Percentiles rank a stretch among this genome's conserved stretches.
Conservation (phyloP, 64 coral and sea anemone genomes). For the Dendronephthya gigantea region DNA sequence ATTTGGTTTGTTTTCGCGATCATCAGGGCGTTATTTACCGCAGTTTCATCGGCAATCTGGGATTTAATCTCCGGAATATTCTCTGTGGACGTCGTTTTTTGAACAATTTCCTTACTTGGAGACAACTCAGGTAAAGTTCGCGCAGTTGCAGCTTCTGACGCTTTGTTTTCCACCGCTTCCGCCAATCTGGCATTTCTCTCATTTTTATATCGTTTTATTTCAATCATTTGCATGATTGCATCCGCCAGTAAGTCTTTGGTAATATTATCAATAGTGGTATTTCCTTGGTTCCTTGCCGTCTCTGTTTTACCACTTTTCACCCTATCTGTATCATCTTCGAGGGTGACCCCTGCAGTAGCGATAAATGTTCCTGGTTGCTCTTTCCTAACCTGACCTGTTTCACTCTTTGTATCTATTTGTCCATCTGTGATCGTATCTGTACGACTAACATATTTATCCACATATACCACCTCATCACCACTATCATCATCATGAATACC, state of each 20-base stretch:
- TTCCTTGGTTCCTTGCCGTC: neutral
- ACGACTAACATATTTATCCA: too few relatives aligned
- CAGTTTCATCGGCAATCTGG: neutral
- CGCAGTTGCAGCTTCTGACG: neutral
- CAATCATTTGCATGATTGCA: neutral
- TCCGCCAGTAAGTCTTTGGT: neutral
- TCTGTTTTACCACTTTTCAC: neutral
- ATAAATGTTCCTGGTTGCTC: neutral
- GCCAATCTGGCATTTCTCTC: neutral
- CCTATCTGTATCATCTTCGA: neutral
- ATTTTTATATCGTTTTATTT: neutral
- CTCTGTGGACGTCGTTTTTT: neutral
- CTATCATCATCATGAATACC: too few relatives aligned
- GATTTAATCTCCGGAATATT: neutral
- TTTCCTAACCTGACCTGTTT: too few relatives aligned
- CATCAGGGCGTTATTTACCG: neutral
- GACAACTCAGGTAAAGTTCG: neutral
- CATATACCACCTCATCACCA: too few relatives aligned
- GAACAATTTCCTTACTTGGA: neutral
- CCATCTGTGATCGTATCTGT: neutral
- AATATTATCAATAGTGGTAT: neutral
- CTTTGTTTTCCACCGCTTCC: constrained; percentile 2
- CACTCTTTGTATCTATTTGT: too few relatives aligned
- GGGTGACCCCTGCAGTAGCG: neutral
- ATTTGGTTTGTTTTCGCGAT: neutral